phyloP scores from a whole-genome alignment of 1,140 invertebrate genomes.

The Hylaeus volcanicus region DNA sequence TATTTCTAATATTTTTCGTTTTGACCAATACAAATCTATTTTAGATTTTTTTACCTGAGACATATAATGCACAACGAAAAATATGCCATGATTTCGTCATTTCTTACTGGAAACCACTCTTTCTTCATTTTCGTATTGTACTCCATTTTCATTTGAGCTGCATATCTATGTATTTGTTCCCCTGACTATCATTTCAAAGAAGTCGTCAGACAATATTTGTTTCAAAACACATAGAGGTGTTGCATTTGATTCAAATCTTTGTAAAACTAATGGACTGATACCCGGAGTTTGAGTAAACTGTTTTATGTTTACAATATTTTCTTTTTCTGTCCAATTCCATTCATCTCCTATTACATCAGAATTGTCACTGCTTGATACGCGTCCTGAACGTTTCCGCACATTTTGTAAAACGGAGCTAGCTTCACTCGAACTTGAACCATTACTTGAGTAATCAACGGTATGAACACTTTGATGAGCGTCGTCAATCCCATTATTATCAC shows the following conservation, averaged over 20 bases:
- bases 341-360: conserved; percentile 19
- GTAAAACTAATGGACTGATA: neutral
- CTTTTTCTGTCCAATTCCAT: neutral
- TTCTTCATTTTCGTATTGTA: conserved; percentile 4
- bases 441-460: conserved; percentile 34
- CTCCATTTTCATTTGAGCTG: conserved; percentile 33
- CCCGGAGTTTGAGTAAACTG: neutral
- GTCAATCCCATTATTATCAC: neutral
- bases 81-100: neutral
- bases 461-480: conserved; percentile 15
- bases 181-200: conserved; percentile 26
- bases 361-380: conserved; percentile 38
- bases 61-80: neutral
- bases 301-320: neutral
- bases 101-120: neutral
- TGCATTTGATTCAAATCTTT: neutral
- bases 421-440: neutral
- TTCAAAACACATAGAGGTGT: neutral
- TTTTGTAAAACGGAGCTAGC: conserved; percentile 30
- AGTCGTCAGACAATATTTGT: neutral
- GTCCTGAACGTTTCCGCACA: conserved; percentile 35
- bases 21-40: conserved; percentile 33
- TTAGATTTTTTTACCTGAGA: conserved; percentile 32
- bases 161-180: conserved; percentile 37
- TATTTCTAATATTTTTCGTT: conserved; percentile 32